Percentiles rank a stretch among this genome's conserved stretches.
phyloP scores from a whole-genome alignment of 2,888 invertebrate genomes.

The Drosophila limbata region DNA sequence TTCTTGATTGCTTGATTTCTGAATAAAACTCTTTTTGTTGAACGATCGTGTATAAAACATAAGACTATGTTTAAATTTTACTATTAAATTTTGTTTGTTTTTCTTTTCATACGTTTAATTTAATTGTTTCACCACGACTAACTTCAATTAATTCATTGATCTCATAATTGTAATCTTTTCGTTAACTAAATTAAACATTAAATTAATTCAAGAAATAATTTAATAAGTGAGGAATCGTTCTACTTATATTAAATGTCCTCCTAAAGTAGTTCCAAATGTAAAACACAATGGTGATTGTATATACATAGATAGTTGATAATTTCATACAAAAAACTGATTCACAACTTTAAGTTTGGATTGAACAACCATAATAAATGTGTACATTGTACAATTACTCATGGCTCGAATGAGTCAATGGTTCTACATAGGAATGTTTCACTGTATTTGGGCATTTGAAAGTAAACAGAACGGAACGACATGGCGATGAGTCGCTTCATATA shows the following conservation, averaged over 20 bases:
- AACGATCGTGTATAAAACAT: background rate
- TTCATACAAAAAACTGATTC: background rate
- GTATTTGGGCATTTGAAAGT: background rate
- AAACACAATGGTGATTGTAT: background rate
- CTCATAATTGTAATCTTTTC: background rate
- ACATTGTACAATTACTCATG: background rate
- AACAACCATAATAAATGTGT: background rate
- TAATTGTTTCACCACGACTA: too few relatives aligned
- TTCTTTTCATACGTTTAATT: too few relatives aligned
- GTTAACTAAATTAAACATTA: background rate
- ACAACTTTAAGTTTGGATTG: background rate
- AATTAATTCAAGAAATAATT: background rate
- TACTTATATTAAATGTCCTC: background rate
- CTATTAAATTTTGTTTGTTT: background rate
- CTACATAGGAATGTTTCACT: background rate
- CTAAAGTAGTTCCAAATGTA: background rate
- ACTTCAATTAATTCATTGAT: background rate
- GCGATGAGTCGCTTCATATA: background rate
- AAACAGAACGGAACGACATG: background rate
- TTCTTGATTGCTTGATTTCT: background rate
- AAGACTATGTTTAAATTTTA: background rate
- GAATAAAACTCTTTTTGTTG: background rate
- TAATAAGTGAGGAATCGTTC: background rate
- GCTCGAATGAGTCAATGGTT: background rate
- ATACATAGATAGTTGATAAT: background rate